Base-by-base conservation (phyloP, 2,888 invertebrate species). In the Sesamia inferens region DNA sequence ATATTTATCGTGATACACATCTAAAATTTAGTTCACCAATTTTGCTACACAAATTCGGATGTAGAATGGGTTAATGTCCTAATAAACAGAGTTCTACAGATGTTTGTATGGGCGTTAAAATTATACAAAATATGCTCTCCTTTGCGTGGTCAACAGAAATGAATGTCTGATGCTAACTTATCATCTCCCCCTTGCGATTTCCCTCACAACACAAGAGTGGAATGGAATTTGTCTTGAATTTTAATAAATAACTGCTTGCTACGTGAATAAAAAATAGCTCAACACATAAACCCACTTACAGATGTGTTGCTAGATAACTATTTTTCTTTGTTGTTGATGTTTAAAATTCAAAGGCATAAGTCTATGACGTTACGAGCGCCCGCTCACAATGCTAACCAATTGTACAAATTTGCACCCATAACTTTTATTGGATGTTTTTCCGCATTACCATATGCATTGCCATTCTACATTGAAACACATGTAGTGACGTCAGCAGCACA, bases 381-480 rank as follows among this genome's bases (percentile, higher is more conserved):
- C 31, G 61, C 64, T 64, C 57, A 62, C 66, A 84, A 71, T 81
- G 70, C 57, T 72, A 74, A 72, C 68, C 76, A 74, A 66, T 76
- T 78, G 80, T 82, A 74, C 74, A 72, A 85, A 79, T 84, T 69
- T 72, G 74, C 66, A 48, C 44, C 54, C 74, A 78, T 76, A 63
- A 64, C 44, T 63, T 78, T 74, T 79, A 71, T 85, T 76, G 55
- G 39, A 67, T 78, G 76, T 84, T 85, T 79, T 82, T 74, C 71
- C 74, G 73, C 69, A 66, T 78, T 73, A 78, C 68, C 71, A 81
- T 78, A 71, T 80, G 74, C 70, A 71, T 74, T 67, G 73, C 76
- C 57, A 78, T 78, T 85, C 59, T 76, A 74, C 68, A 71, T 59
- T 72, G 74, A 68, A 78, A 85, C 80, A 84, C 62, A 80, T 82